Evolutionary conservation across 2,113 vertebrate species (phyloP), one percentile per base, ranked within the genome.

Genomic region (Chaetura pelagica): DNA sequence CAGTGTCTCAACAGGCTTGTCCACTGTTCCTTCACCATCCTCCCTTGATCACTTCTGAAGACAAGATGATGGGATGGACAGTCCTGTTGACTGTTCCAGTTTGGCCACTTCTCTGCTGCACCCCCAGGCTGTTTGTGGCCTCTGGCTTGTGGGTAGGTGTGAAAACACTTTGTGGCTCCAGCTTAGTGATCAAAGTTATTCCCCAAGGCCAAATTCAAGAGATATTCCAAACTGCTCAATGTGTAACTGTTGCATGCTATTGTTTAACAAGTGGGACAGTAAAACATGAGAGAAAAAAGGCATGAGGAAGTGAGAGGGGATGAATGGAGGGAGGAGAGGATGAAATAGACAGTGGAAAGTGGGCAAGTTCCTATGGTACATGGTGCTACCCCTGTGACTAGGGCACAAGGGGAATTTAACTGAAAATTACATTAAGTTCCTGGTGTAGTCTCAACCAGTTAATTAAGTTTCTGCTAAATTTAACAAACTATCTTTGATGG

Each of bases 121-220:
- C 7, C 15, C 19, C n/a, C 15, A 2, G 1, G 7, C 7, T 27
- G 17, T 69, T 55, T 35, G 61, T 17, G 1, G n/a, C 7, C 18
- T 52, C 80, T 76, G 54, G 62, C 23, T 52, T 38, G 21, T 32
- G 32, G 40, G 40, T 42, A 42, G 17, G 23, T 64, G 30, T 23
- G 10, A 19, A 78, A 63, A n/a, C 51, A 21, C 48, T 78, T 75
- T 75, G 29, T 44, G 63, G n/a, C 35, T 87, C n/a, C 82, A 72
- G 48, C 27, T 90, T 32, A 42, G 34, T n/a, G 55, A 64, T 54
- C 61, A n/a, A 35, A 80, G 74, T 29, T 40, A 18, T 6, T 55
- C 59, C 66, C 29, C 74, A 9, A 17, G n/a, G 64, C 64, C 54
- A 87, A 44, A 87, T 18, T 49, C 69, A 8, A 24, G 21, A 30